A percentile compares a stretch with the other conserved stretches of the same genome.
These are phyloP conservation scores for Luscinia luscinia DNA, from an alignment of 2,797 vertebrate species.

Conservation along the genomic window DNA sequence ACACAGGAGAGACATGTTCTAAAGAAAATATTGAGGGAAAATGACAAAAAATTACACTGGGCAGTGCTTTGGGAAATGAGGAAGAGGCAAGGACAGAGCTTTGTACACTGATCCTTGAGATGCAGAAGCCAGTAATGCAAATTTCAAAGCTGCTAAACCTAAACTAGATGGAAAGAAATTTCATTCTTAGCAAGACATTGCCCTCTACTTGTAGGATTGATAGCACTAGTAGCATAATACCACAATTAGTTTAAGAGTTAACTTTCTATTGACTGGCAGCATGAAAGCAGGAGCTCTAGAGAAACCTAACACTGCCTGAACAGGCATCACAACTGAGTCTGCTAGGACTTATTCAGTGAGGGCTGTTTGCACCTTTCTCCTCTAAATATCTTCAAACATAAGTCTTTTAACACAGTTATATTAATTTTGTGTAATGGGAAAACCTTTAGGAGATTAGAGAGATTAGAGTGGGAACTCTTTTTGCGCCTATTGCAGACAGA, in stretches of 20 bases:
- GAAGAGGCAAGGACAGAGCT: background rate
- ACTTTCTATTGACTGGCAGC: background rate
- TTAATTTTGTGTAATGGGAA: background rate
- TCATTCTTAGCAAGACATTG: background rate
- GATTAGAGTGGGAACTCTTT: background rate
- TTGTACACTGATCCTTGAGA: background rate
- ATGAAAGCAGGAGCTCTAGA: background rate
- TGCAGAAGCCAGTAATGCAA: background rate
- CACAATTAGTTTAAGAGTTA: background rate
- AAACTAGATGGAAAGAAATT: background rate
- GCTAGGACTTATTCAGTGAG: background rate
- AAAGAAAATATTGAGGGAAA: background rate
- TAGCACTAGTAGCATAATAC: background rate
- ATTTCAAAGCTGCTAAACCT: background rate
- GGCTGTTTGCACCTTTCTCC: background rate
- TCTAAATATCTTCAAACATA: background rate
- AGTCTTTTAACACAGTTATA: background rate
- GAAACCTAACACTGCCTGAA: background rate
- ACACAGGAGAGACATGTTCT: background rate
- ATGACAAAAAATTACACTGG: background rate
- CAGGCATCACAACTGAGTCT: rapidly evolving
- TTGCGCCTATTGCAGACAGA: background rate
- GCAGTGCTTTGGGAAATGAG: background rate
- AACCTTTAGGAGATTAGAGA: background rate
- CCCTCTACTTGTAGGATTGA: background rate